Evolutionary conservation across 2,888 invertebrate genomes (phyloP).

Genomic region (Dione juno): DNA sequence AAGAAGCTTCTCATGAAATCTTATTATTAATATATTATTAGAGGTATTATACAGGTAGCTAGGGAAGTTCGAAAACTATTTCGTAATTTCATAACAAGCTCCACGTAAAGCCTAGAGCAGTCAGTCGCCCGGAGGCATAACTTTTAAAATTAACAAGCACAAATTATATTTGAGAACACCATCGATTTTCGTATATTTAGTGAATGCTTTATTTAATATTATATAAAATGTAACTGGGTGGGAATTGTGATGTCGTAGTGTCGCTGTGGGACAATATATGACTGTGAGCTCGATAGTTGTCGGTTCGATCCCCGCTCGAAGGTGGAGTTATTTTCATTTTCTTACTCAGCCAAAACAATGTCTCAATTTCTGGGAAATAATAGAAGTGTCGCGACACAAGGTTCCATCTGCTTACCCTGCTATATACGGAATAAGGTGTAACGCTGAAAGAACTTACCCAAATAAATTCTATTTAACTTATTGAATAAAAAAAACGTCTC

Average conservation of each 20-base stretch:
- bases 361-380: too few relatives aligned
- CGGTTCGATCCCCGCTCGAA: too few relatives aligned
- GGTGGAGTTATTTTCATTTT: too few relatives aligned
- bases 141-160: constrained; percentile 21
- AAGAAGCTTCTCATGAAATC: neutral
- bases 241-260: neutral
- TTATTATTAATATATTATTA: constrained; percentile 1
- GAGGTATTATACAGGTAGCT: neutral
- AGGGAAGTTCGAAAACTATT: neutral
- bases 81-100: constrained; percentile 19
- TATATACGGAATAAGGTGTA: too few relatives aligned
- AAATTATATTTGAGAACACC: constrained; percentile 16
- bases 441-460: too few relatives aligned
- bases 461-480: too few relatives aligned
- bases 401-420: too few relatives aligned
- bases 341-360: too few relatives aligned
- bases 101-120: constrained; percentile 21
- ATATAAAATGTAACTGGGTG: neutral
- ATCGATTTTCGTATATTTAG: constrained; percentile 9
- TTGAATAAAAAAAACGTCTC: too few relatives aligned
- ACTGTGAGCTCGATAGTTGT: too few relatives aligned
- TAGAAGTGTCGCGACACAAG: too few relatives aligned
- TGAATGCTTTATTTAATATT: neutral
- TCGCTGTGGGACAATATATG: too few relatives aligned
- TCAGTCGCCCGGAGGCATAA: constrained; percentile 14